Evolutionary conservation across 2,797 vertebrate genomes (phyloP), one percentile per base, ranked within the genome.

Genomic region (Bufotes viridis): DNA sequence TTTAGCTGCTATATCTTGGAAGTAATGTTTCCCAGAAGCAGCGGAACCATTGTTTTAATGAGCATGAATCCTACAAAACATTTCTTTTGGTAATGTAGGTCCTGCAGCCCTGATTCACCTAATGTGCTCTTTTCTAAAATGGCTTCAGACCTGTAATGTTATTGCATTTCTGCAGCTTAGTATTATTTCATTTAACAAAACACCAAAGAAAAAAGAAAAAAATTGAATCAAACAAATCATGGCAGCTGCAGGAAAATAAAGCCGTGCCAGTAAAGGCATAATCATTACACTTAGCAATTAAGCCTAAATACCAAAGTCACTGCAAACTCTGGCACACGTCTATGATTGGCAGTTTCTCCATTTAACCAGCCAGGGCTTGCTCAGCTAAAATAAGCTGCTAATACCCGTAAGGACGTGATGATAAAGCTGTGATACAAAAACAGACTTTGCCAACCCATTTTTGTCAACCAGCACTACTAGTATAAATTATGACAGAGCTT

Each of bases 251-350:
- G 53, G 55, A 83, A 83, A 67, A 78, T 82, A 69, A 78, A 83
- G n/a, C n/a, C 51, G 10, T 63, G 78, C 20, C 76, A 34, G 42
- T 29, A 11, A 80, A 49, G 22, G 53, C 82, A 80, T 74, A 80
- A 29, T 84, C 69, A 85, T 84, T 87, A 83, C 18, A 67, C 65
- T 80, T 61, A 55, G 63, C 78, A 80, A 74, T 84, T 84, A 65
- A 26, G 78, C 69, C 49, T 67, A 76, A 65, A 88, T 81, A 80
- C 65, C 81, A 84, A 88, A 74, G 74, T 72, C 72, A 74, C 83
- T 24, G 72, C 57, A 81, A 85, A 24, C 78, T 74, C 78, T 85
- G 87, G 87, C 83, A 55, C 76, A 55, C 24, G 14, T 58, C 65
- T 81, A 34, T 69, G 87, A 83, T 70, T 83, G 70, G 61, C 81